A percentile compares a stretch with the other conserved stretches of the same genome.
phyloP scores from a whole-genome alignment of 2,888 invertebrate genomes.

The Leptopterna dolabrata region DNA sequence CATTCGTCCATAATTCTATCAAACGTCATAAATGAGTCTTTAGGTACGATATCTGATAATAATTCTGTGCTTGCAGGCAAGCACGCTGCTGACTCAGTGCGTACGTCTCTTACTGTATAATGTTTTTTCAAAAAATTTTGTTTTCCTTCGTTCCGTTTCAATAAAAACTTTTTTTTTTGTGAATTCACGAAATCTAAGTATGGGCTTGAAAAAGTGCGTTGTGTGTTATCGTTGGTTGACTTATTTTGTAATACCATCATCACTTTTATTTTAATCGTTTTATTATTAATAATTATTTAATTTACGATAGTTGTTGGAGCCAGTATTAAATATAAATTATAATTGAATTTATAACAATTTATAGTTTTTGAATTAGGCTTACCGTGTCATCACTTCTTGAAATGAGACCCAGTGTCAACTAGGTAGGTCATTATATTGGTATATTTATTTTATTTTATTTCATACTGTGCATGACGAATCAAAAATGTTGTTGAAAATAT shows the following conservation, averaged over 20 bases:
- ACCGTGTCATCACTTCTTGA: neutral
- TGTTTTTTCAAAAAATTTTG: neutral
- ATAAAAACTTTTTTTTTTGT: neutral
- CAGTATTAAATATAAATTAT: conserved; percentile 33
- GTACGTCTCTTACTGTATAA: neutral
- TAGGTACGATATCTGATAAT: neutral
- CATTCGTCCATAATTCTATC: conserved; percentile 46
- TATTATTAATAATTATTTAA: neutral
- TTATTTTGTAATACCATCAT: conserved; percentile 23
- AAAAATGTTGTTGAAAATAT: neutral
- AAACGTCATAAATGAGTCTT: neutral
- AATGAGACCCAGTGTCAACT: neutral
- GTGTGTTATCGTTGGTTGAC: conserved; percentile 44
- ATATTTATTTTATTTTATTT: neutral
- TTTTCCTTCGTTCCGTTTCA: neutral
- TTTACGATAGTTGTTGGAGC: conserved; percentile 16
- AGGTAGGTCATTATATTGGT: neutral
- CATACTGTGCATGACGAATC: neutral
- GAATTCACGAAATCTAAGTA: neutral
- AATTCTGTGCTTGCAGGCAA: conserved; percentile 40
- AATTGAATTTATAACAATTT: neutral
- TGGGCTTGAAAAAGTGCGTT: neutral
- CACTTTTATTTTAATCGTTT: conserved; percentile 29
- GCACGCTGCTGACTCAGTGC: neutral
- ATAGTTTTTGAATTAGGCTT: conserved; percentile 6